Conservation (phyloP, 2,888 invertebrate species). For the Amphipoea lucens region DNA sequence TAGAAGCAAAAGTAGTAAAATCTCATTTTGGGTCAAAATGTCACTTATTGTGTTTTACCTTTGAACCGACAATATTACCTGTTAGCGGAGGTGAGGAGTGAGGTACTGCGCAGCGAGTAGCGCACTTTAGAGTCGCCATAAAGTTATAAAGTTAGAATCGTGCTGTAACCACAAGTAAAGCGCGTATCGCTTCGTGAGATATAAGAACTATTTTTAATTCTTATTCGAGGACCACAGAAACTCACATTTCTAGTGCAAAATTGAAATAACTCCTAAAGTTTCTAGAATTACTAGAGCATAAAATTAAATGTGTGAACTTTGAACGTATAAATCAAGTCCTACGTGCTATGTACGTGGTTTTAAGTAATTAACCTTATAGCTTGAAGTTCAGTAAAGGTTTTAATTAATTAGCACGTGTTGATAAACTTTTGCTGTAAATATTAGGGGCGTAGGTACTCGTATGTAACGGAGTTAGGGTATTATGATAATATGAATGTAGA, state of each 20-base stretch:
- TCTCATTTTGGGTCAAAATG: too few species aligned
- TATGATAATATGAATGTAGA: neutral
- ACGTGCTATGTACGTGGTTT: constrained; percentile 19
- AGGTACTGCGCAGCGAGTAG: too few species aligned
- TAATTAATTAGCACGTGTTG: constrained; percentile 36
- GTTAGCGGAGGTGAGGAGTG: too few species aligned
- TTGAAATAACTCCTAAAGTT: neutral
- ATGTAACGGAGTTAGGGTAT: neutral
- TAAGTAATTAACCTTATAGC: constrained; percentile 48
- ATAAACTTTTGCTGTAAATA: constrained; percentile 32
- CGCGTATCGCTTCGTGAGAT: too few species aligned
- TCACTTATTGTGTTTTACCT: too few species aligned
- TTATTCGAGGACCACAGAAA: neutral
- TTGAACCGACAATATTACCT: too few species aligned
- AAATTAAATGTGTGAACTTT: constrained; percentile 31
- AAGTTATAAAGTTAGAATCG: too few species aligned
- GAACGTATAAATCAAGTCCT: constrained; percentile 6
- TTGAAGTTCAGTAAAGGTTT: constrained; percentile 40
- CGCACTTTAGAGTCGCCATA: too few species aligned
- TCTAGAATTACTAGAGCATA: constrained; percentile 8
- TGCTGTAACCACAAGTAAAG: too few species aligned
- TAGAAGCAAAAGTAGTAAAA: too few species aligned
- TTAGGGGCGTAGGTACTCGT: neutral
- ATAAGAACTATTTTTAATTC: neutral
- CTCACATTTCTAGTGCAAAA: neutral